Percentiles rank a stretch among this genome's conserved stretches.
Evolutionary conservation across 2,797 vertebrate species (phyloP).

Genomic region (Bovichtus diacanthus): DNA sequence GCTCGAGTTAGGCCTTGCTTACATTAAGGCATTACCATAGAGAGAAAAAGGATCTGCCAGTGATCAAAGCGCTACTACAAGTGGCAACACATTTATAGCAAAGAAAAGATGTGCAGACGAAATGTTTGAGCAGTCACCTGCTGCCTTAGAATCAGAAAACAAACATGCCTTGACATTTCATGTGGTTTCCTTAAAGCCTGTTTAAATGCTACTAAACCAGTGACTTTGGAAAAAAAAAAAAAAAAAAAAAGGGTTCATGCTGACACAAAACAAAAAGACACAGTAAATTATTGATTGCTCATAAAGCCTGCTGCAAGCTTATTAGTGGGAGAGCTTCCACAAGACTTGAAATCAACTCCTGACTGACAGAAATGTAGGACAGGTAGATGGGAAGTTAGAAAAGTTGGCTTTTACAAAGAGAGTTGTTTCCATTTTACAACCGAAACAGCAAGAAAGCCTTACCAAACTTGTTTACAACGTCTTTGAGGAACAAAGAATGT

Average conservation of each 20-base stretch:
- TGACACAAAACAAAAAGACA: slow-evolving; percentile 49
- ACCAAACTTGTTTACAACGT: not conserved
- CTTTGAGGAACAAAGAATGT: not conserved
- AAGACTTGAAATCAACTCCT: slow-evolving; percentile 7
- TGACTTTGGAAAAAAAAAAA: slow-evolving; percentile 2
- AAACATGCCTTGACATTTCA: slow-evolving; percentile 54
- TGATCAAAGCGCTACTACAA: slow-evolving; percentile 23
- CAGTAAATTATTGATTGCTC: slow-evolving; percentile 45
- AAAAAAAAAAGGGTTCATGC: slow-evolving; percentile 28
- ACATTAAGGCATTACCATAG: slow-evolving; percentile 23
- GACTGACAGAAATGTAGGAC: not conserved
- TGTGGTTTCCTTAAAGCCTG: slow-evolving; percentile 50
- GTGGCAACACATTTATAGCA: slow-evolving; percentile 35
- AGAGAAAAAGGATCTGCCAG: not conserved
- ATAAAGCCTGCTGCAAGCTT: slow-evolving; percentile 22
- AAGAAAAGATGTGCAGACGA: slow-evolving; percentile 40
- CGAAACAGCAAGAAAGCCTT: not conserved
- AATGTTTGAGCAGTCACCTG: slow-evolving; percentile 45
- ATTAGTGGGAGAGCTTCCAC: slow-evolving; percentile 9
- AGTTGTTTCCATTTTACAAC: slow-evolving; percentile 1
- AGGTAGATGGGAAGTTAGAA: not conserved
- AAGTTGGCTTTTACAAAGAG: not conserved
- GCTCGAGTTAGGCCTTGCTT: slow-evolving; percentile 12
- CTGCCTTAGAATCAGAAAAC: slow-evolving; percentile 43
- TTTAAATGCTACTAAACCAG: slow-evolving; percentile 34